Conservation (phyloP, 1,140 invertebrate species). For the Bombyx mori region DNA sequence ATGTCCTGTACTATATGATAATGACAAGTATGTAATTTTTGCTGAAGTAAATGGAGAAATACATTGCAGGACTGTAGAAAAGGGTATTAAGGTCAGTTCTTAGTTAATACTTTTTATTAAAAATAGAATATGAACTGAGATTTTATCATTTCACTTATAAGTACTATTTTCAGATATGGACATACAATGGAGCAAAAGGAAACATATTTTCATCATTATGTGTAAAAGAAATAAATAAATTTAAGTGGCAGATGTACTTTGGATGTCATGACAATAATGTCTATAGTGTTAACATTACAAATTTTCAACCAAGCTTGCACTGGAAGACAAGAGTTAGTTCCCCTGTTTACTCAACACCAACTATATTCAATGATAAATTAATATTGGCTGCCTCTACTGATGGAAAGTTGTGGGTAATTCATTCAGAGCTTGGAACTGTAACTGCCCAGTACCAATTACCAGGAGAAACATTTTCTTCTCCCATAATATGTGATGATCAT, state of each 20-base stretch:
- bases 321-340: conserved; percentile 65
- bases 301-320: conserved; percentile 44
- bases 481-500: conserved; percentile 69
- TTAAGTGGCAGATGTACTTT: conserved; percentile 71
- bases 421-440: conserved; percentile 62
- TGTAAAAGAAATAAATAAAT: conserved; percentile 33
- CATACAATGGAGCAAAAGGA: conserved; percentile 65
- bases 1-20: conserved; percentile 68
- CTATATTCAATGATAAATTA: conserved; percentile 51
- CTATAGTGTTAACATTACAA: conserved; percentile 67
- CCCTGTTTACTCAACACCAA: conserved; percentile 76
- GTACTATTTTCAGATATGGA: conserved; percentile 71
- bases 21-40: conserved; percentile 68
- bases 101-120: no score
- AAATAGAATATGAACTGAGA: no score
- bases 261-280: conserved; percentile 76
- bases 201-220: conserved; percentile 79
- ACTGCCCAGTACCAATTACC: conserved; percentile 65
- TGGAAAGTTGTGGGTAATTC: conserved; percentile 72
- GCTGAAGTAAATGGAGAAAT: conserved; percentile 74
- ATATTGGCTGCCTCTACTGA: conserved; percentile 70
- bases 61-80: conserved; percentile 61
- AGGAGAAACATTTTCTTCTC: conserved; percentile 80
- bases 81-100: conserved; percentile 48
- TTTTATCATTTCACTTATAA: no score